Conservation (phyloP, 2,888 invertebrate species). For the Amphipoea oculea region DNA sequence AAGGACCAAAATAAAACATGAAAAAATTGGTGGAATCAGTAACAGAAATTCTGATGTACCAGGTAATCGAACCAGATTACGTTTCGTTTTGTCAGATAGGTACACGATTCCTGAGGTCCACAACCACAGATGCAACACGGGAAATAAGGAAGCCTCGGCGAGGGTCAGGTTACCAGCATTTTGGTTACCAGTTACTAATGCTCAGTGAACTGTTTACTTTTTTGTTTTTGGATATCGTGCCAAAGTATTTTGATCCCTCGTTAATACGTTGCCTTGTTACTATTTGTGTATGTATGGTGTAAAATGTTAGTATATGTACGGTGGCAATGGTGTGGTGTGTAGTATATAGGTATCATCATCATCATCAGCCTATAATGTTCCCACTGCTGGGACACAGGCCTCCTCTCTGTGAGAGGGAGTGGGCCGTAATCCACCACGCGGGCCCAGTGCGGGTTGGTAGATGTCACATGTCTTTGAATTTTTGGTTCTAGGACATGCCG, state of each 20-base stretch:
- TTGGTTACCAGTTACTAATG: slow-evolving; percentile 50
- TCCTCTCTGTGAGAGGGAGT: no score
- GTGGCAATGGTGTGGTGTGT: no score
- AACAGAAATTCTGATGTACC: slow-evolving; percentile 12
- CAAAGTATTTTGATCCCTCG: neutral
- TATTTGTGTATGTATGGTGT: no score
- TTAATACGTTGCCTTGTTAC: neutral
- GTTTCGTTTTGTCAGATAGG: slow-evolving; percentile 53
- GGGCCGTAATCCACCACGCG: no score
- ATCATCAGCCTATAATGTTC: no score
- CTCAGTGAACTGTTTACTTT: slow-evolving; percentile 27
- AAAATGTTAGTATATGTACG: no score
- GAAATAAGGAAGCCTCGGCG: slow-evolving; percentile 62
- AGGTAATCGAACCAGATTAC: slow-evolving; percentile 42
- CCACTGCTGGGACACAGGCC: no score
- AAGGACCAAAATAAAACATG: neutral
- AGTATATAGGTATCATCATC: no score
- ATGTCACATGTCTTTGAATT: no score
- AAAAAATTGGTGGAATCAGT: neutral
- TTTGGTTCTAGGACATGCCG: no score
- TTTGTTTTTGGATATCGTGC: neutral
- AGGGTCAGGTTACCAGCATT: slow-evolving; percentile 56
- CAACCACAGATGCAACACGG: slow-evolving; percentile 60
- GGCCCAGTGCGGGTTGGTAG: no score
- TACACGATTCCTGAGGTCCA: slow-evolving; percentile 49